phyloP scores from a whole-genome alignment of 1,140 invertebrate species.

The Drosophila nigromelanica region DNA sequence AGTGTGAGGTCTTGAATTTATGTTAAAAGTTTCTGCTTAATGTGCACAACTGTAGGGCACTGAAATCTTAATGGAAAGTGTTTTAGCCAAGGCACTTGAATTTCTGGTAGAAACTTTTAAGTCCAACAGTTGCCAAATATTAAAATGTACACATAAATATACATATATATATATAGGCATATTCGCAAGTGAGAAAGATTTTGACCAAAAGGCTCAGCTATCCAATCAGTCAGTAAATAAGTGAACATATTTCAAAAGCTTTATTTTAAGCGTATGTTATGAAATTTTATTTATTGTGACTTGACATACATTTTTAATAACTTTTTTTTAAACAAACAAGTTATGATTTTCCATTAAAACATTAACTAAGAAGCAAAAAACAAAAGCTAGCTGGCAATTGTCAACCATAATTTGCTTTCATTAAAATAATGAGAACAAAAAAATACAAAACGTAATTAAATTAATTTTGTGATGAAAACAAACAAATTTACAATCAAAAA shows the following conservation, averaged over 20 bases:
- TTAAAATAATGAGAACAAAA: conserved; percentile 1
- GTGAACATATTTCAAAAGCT: background rate
- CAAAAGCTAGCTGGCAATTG: background rate
- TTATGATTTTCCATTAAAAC: background rate
- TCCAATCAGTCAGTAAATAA: conserved; percentile 3
- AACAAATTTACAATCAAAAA: conserved; percentile 28
- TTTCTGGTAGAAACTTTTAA: conserved; percentile 18
- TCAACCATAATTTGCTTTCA: background rate
- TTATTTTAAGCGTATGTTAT: too few relatives aligned
- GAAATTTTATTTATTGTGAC: too few relatives aligned
- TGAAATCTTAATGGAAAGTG: conserved; percentile 57
- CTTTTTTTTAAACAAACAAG: too few relatives aligned
- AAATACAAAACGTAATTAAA: conserved; percentile 15
- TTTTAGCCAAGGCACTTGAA: conserved; percentile 24
- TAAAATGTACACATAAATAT: background rate
- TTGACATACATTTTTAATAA: too few relatives aligned
- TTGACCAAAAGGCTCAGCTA: background rate
- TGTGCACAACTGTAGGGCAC: conserved; percentile 53
- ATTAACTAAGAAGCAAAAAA: background rate
- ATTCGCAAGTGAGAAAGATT: background rate
- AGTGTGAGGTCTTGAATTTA: conserved; percentile 60
- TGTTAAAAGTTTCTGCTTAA: conserved; percentile 69
- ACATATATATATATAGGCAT: too few relatives aligned
- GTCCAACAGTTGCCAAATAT: conserved; percentile 4
- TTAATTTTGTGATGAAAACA: conserved; percentile 29